These are phyloP conservation scores for Phoenicopterus ruber DNA, from an alignment of 2,113 vertebrate genomes.

Conservation along the genomic window DNA sequence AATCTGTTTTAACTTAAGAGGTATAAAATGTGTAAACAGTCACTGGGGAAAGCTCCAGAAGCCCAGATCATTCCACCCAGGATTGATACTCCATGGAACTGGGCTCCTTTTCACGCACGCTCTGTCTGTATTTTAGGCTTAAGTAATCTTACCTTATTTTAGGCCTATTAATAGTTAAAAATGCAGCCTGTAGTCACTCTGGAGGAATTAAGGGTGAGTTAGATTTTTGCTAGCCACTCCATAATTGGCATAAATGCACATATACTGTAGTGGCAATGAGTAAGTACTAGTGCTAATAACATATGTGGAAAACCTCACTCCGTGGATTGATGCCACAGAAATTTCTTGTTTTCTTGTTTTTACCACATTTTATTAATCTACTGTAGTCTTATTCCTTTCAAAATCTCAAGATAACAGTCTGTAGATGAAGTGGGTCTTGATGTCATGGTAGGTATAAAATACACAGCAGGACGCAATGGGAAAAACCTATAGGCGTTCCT, in stretches of 20 bases:
- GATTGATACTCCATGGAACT: neutral
- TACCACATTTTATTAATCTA: neutral
- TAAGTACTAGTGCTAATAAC: neutral
- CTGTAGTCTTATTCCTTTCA: neutral
- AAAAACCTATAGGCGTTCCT: neutral
- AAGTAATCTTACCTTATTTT: neutral
- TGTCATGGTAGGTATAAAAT: neutral
- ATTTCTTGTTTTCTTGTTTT: neutral
- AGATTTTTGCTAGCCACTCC: neutral
- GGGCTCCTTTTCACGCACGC: neutral
- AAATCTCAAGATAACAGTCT: neutral
- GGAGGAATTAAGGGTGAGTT: neutral
- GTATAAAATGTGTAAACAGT: neutral
- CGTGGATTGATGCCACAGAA: neutral
- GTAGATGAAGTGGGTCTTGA: neutral
- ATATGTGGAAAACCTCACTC: neutral
- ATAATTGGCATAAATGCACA: neutral
- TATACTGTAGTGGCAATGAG: neutral
- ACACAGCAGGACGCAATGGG: neutral
- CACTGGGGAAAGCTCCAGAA: neutral
- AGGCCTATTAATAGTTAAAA: neutral
- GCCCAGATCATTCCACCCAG: neutral
- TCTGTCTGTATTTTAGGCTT: neutral
- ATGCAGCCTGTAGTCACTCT: neutral
- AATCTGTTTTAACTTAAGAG: neutral